Evolutionary conservation across 2,797 vertebrate species (phyloP), one percentile per base, ranked within the genome.

Genomic region (Aldrovandia affinis): DNA sequence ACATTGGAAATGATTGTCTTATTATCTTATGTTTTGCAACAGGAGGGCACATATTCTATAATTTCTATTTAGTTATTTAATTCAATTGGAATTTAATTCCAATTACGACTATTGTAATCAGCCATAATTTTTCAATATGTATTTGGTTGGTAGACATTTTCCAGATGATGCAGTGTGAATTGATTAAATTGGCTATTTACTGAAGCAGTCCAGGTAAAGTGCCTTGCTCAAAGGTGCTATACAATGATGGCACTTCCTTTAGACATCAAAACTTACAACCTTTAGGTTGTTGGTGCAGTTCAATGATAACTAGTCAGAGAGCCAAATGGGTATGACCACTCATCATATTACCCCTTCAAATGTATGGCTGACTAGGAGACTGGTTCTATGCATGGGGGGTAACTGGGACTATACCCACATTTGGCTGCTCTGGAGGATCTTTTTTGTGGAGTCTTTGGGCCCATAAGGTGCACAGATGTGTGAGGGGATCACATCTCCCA

Each of bases 381-480:
- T 12, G 15, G n/a, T 57, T 57, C 55, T 14, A 20, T 20, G 18
- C 18, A 14, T 77, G 73, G 73, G n/a, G 6, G 22, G 73, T 28
- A 47, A 44, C 39, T 70, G 68, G 68, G 8, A 39, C 15, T 3
- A 4, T 77, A 77, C 73, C 73, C 42, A 77, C 42, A 28, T 77
- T 77, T 77, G 22, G 20, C 42, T 25, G 73, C 22, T 39, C 77
- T 57, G 28, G 18, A 52, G 42, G 14, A 73, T n/a, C 14, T 52
- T 68, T 70, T 39, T 82, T 50, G 1, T 59, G 52, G 63, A 70
- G 36, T 70, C 28, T 36, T 22, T 55, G 44, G 22, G 36, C n/a
- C 42, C 81, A 75, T 83, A 50, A 73, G 81, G 81, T 36, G 3
- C 30, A n/a, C 81, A 83, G 50, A 83, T 83, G 81, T 83, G 28